phyloP scores from a whole-genome alignment of 2,113 vertebrate species.

The Cinclus mexicanus region DNA sequence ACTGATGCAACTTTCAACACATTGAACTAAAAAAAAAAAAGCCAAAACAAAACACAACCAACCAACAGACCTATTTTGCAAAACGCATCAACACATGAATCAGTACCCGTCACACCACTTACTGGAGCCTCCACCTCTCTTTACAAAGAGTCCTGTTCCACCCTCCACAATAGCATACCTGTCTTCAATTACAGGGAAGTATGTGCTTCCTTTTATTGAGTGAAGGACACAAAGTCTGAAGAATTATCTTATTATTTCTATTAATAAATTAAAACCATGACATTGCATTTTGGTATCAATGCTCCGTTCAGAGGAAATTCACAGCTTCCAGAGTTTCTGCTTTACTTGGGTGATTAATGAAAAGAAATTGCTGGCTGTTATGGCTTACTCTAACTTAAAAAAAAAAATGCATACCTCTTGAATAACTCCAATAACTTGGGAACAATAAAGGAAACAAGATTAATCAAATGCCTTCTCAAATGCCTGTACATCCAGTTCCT shows the following conservation, averaged over 20 bases:
- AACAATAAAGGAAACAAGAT: neutral
- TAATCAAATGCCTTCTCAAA: neutral
- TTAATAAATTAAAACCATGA: neutral
- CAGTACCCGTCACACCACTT: neutral
- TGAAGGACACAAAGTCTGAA: neutral
- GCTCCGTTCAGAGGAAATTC: neutral
- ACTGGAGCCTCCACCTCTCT: conserved; percentile 13
- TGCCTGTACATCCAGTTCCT: neutral
- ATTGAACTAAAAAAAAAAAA: neutral
- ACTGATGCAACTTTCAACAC: neutral
- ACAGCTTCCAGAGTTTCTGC: neutral
- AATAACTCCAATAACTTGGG: neutral
- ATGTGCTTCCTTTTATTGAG: neutral
- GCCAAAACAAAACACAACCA: neutral
- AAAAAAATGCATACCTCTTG: neutral
- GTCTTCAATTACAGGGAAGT: neutral
- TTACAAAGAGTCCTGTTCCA: neutral
- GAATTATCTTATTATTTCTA: neutral
- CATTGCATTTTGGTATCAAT: neutral
- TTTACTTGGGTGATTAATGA: neutral
- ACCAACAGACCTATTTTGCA: neutral
- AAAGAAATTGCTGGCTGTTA: neutral
- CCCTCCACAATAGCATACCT: neutral
- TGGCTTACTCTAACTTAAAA: neutral
- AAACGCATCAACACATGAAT: neutral